These are phyloP conservation scores for Ypsolopha scabrella DNA, from an alignment of 2,888 invertebrate species.

Conservation along the genomic window DNA sequence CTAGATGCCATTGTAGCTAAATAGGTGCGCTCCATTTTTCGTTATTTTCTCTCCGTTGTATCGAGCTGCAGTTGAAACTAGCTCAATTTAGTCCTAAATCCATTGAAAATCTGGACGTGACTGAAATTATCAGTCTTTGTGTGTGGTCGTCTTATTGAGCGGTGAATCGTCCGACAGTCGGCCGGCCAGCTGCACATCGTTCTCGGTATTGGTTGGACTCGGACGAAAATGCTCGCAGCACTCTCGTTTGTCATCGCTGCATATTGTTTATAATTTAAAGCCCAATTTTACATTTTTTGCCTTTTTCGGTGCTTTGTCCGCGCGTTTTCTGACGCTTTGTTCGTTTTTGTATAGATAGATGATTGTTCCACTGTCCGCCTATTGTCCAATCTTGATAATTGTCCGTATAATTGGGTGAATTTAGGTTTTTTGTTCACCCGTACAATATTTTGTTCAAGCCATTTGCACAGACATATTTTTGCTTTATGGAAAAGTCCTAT, in stretches of 20 bases:
- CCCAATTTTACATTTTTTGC: slow-evolving; percentile 14
- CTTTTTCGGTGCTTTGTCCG: slow-evolving; percentile 18
- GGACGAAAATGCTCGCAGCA: slow-evolving; percentile 14
- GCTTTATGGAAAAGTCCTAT: background rate
- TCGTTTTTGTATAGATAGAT: slow-evolving; percentile 27
- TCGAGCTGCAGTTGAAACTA: slow-evolving; percentile 2
- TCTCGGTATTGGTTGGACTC: background rate
- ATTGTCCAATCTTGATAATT: slow-evolving; percentile 51
- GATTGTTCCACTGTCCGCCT: slow-evolving; percentile 33
- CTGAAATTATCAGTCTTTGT: background rate
- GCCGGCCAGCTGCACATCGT: background rate
- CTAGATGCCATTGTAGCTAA: background rate
- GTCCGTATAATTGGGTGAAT: slow-evolving; percentile 60
- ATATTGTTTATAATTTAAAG: slow-evolving; percentile 39
- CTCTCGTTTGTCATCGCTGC: slow-evolving; percentile 35
- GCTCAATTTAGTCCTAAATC: background rate
- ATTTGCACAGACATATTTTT: background rate
- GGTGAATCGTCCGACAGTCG: background rate
- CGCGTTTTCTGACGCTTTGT: slow-evolving; percentile 19
- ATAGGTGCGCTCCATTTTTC: slow-evolving; percentile 1
- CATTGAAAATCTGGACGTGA: slow-evolving; percentile 1
- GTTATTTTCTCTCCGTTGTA: background rate
- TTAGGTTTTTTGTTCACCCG: slow-evolving; percentile 43
- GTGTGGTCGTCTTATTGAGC: background rate
- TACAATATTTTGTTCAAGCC: background rate